Conservation (phyloP, 2,113 vertebrate species). For the Philantomba maxwellii region DNA sequence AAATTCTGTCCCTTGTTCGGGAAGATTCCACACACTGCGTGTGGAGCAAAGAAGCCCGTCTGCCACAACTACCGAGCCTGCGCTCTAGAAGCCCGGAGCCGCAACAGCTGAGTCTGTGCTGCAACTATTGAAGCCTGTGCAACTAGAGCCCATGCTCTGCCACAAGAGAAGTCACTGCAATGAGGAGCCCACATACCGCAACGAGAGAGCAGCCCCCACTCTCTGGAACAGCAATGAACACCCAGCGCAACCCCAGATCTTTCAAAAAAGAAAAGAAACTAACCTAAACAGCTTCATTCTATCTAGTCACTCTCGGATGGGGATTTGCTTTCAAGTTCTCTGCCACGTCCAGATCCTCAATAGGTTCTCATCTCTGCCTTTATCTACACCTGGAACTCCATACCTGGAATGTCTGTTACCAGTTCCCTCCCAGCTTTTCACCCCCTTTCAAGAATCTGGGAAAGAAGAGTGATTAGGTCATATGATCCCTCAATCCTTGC, state of each 20-base stretch:
- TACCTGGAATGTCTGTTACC: background rate
- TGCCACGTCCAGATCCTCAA: background rate
- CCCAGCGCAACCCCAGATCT: background rate
- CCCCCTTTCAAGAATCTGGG: background rate
- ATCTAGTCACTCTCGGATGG: background rate
- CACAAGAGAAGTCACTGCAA: background rate
- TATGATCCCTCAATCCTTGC: background rate
- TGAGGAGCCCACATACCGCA: background rate
- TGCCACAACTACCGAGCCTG: background rate
- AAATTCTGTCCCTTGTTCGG: background rate
- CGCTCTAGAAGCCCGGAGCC: background rate
- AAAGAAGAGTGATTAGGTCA: background rate
- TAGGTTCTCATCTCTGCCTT: background rate
- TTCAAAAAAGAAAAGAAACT: background rate
- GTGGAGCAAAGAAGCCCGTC: background rate
- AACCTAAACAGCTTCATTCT: background rate
- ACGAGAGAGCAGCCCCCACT: background rate
- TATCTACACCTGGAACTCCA: background rate
- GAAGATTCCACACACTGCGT: background rate
- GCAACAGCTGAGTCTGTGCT: background rate
- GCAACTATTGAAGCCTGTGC: fast-evolving
- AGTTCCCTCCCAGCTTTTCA: background rate
- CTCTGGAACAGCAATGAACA: background rate
- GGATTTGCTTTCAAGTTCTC: background rate
- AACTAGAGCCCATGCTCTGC: background rate